A percentile compares a stretch with the other conserved stretches of the same genome.
Conservation (phyloP, 2,888 invertebrate species). For the Drosophila kuntzei region DNA sequence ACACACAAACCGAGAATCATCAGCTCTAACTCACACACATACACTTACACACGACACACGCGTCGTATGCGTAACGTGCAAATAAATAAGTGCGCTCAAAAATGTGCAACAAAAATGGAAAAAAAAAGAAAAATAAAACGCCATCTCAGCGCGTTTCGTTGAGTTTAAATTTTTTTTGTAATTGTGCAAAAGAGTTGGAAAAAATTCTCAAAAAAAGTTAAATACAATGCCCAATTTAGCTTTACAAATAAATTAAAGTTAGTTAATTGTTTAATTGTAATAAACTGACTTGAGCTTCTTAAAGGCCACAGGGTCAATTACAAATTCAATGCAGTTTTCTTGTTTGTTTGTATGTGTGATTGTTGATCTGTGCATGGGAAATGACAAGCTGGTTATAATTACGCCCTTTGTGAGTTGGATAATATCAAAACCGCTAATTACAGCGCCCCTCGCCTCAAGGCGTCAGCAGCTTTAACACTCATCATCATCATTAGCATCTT, state of each 20-base stretch:
- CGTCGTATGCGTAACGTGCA: constrained; percentile 61
- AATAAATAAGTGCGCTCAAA: constrained; percentile 65
- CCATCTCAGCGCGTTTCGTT: neutral
- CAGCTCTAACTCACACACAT: constrained; percentile 45
- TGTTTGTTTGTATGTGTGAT: neutral
- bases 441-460: constrained; percentile 21
- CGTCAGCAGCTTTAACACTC: constrained; percentile 17
- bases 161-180: neutral
- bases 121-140: neutral
- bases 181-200: neutral
- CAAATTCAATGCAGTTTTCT: constrained; percentile 2
- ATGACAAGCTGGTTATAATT: constrained; percentile 41
- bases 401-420: constrained; percentile 20
- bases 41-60: constrained; percentile 36
- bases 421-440: constrained; percentile 46
- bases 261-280: constrained; percentile 10
- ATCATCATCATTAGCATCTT: constrained; percentile 23
- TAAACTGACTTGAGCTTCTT: constrained; percentile 1
- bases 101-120: constrained; percentile 53
- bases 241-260: constrained; percentile 3
- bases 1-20: constrained; percentile 41
- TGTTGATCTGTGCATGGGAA: constrained; percentile 19
- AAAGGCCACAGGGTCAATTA: constrained; percentile 1
- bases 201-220: neutral
- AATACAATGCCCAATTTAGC: constrained; percentile 4